Evolutionary conservation across 2,113 vertebrate species (phyloP).

Genomic region (Sturnus vulgaris): DNA sequence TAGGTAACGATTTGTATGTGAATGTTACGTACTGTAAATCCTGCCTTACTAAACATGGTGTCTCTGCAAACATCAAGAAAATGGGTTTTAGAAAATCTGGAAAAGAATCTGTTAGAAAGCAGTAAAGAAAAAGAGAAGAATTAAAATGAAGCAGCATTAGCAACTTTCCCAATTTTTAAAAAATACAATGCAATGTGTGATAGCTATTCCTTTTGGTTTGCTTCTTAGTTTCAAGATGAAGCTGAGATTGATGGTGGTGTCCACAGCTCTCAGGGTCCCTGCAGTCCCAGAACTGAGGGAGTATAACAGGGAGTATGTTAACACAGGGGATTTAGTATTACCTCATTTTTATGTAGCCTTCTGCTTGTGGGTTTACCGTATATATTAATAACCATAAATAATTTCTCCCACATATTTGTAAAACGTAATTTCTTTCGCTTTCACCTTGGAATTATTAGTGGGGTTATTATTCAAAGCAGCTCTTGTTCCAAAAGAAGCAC

Average conservation of each 20-base stretch:
- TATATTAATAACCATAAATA: neutral
- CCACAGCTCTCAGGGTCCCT: neutral
- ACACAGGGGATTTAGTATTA: neutral
- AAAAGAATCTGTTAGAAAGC: neutral
- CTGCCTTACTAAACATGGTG: neutral
- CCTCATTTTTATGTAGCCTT: neutral
- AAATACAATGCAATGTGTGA: neutral
- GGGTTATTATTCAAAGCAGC: neutral
- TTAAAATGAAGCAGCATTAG: neutral
- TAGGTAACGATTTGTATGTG: neutral
- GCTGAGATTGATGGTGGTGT: neutral
- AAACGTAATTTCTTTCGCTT: neutral
- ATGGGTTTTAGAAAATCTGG: neutral
- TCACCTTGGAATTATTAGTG: neutral
- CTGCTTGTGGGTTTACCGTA: neutral
- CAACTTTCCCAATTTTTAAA: neutral
- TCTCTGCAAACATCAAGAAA: neutral
- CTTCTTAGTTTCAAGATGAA: neutral
- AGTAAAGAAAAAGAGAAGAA: neutral
- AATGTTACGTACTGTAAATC: neutral
- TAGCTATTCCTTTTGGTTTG: neutral
- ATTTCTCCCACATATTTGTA: neutral
- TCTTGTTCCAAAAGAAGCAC: neutral
- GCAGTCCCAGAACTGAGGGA: neutral
- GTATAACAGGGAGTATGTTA: neutral